phyloP scores from a whole-genome alignment of 2,888 invertebrate genomes.

The Microchrysa polita region DNA sequence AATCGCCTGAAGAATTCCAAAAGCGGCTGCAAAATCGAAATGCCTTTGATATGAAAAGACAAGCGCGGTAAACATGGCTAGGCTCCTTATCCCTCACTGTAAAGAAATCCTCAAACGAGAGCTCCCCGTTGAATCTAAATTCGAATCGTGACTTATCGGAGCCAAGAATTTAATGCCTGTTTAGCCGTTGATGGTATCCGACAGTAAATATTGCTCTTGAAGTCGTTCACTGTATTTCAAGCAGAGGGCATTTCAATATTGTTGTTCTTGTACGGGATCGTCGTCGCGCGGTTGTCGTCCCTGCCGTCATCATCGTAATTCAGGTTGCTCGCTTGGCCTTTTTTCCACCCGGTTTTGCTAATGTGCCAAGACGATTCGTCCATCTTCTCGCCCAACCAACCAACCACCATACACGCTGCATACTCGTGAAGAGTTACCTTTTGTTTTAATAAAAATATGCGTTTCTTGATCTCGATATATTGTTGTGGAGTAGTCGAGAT shows the following conservation, averaged over 20 bases:
- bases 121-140: constrained; percentile 33
- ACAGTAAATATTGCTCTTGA: constrained; percentile 48
- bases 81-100: neutral
- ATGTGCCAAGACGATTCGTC: constrained; percentile 7
- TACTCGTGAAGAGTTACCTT: neutral
- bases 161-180: constrained; percentile 49
- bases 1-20: neutral
- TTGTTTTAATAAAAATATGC: constrained; percentile 36
- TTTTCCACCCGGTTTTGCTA: constrained; percentile 32
- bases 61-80: constrained; percentile 1
- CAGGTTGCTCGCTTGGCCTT: constrained; percentile 19
- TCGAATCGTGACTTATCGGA: constrained; percentile 50
- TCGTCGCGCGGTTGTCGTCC: constrained; percentile 4
- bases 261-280: constrained; percentile 16
- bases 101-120: constrained; percentile 7
- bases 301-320: constrained; percentile 8
- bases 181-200: constrained; percentile 46
- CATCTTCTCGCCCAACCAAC: constrained; percentile 12
- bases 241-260: neutral
- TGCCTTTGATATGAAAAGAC: neutral
- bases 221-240: too few species aligned
- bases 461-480: constrained; percentile 28
- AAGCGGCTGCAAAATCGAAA: constrained; percentile 10
- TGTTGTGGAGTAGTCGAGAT: constrained; percentile 8
- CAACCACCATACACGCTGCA: neutral